Conservation (phyloP, 2,797 vertebrate species). For the Melanogrammus aeglefinus region DNA sequence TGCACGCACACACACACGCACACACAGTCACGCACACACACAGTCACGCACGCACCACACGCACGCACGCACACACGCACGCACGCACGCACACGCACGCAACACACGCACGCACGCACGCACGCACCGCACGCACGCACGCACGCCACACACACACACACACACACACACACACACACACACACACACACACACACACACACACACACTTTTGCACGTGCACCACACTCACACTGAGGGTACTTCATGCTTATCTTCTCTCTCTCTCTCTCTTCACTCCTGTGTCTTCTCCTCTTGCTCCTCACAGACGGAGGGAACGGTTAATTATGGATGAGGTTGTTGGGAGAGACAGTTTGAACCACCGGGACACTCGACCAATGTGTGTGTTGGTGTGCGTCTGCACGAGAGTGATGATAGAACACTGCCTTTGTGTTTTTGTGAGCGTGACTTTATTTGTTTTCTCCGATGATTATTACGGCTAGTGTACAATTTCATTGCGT, state of each 20-base stretch:
- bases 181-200: constrained; percentile 17
- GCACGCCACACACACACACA: no score
- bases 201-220: constrained; percentile 13
- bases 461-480: not conserved
- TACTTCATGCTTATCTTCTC: no score
- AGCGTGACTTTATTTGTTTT: constrained; percentile 4
- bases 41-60: no score
- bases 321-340: constrained; percentile 65
- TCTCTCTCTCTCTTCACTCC: not conserved
- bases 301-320: constrained; percentile 11
- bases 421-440: constrained; percentile 1
- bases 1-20: constrained; percentile 18
- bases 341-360: constrained; percentile 42
- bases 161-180: constrained; percentile 17
- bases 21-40: no score
- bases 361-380: constrained; percentile 15
- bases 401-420: not conserved
- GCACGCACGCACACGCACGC: no score
- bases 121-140: no score
- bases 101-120: no score
- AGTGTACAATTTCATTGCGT: not conserved
- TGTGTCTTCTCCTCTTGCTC: not conserved
- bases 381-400: constrained; percentile 6
- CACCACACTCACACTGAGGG: not conserved
- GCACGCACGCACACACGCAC: no score